A percentile compares a stretch with the other conserved stretches of the same genome.
Conservation (phyloP, 2,113 vertebrate species). For the Corydoras sp. region DNA sequence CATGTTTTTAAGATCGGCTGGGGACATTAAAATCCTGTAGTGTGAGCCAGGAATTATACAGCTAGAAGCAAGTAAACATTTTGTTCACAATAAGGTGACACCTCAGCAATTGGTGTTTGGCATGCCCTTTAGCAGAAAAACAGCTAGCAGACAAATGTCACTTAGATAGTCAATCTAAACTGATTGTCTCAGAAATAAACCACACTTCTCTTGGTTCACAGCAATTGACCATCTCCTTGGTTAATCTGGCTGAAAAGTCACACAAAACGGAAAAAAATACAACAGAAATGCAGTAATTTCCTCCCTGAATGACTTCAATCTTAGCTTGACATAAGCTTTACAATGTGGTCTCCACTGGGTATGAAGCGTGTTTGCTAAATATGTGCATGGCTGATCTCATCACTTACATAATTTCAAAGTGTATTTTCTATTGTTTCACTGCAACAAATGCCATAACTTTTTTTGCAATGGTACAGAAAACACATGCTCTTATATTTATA, state of each 20-base stretch:
- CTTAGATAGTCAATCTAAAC: background rate
- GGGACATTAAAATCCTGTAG: too few species aligned
- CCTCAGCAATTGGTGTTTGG: background rate
- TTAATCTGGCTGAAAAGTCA: background rate
- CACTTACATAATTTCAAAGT: background rate
- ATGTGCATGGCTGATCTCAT: background rate
- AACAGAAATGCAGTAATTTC: background rate
- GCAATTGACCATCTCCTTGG: background rate
- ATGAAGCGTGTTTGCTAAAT: background rate
- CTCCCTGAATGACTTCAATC: background rate
- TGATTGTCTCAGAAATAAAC: background rate
- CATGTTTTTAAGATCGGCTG: background rate
- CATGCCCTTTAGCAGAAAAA: slow-evolving; percentile 2
- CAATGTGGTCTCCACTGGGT: background rate
- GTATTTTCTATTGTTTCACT: background rate
- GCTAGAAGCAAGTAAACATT: background rate
- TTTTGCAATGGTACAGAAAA: background rate
- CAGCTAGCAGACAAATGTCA: background rate
- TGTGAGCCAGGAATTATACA: background rate
- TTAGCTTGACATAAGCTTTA: background rate
- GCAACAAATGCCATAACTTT: background rate
- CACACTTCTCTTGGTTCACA: background rate
- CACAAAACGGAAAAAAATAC: background rate
- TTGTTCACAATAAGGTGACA: slow-evolving; percentile 1
- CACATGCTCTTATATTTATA: too few species aligned